These are phyloP conservation scores for Sitodiplosis mosellana DNA, from an alignment of 1,140 invertebrate genomes.

Conservation along the genomic window DNA sequence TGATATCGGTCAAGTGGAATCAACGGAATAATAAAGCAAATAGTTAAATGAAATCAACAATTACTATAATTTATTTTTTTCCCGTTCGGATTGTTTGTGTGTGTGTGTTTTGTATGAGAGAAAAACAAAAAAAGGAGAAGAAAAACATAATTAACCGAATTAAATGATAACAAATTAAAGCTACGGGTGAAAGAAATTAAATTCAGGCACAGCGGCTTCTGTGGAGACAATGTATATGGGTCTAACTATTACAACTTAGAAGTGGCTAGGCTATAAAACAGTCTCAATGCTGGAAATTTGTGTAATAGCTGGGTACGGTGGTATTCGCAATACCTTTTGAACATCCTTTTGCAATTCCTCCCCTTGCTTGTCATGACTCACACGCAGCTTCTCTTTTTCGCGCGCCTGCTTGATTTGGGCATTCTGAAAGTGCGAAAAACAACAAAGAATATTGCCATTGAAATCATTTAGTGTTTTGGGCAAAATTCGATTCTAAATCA, in stretches of 20 bases:
- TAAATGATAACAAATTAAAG: not conserved
- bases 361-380: slow-evolving; percentile 80
- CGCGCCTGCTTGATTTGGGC: slow-evolving; percentile 76
- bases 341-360: slow-evolving; percentile 81
- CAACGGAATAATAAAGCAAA: too few relatives aligned
- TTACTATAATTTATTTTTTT: not conserved
- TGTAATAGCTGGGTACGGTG: slow-evolving; percentile 10
- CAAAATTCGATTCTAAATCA: not conserved
- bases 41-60: too few relatives aligned
- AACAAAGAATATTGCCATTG: not conserved
- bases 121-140: too few relatives aligned
- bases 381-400: slow-evolving; percentile 85
- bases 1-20: too few relatives aligned
- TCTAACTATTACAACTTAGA: not conserved
- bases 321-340: slow-evolving; percentile 49
- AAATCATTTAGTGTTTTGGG: not conserved
- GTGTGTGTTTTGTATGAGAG: too few relatives aligned
- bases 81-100: not conserved
- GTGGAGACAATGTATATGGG: not conserved
- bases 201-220: not conserved
- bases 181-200: not conserved
- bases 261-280: slow-evolving; percentile 17
- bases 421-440: slow-evolving; percentile 26
- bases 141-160: too few relatives aligned
- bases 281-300: slow-evolving; percentile 26